These are phyloP conservation scores for Pyrrhosoma nymphula DNA, from an alignment of 2,888 invertebrate species.

Conservation along the genomic window DNA sequence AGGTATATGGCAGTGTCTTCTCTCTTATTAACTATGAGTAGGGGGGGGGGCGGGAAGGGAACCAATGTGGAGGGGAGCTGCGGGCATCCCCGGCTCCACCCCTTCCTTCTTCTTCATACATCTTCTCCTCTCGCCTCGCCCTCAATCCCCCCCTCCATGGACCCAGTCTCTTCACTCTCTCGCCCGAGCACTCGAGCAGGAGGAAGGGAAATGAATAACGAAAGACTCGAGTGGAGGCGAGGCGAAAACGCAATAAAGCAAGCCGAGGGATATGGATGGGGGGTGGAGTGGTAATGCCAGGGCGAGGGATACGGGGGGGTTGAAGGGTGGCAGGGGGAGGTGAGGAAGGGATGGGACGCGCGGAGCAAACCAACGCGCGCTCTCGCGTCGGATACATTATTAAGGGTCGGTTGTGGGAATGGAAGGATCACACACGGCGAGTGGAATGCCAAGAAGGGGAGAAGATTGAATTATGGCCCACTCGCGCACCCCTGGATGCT, in stretches of 20 bases:
- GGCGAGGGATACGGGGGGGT: not conserved
- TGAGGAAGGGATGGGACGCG: not conserved
- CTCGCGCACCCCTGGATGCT: not conserved
- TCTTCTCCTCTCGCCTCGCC: too few relatives aligned
- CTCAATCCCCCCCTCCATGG: too few relatives aligned
- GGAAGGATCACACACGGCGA: not conserved
- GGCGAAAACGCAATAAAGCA: constrained; percentile 10
- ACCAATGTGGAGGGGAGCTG: not conserved
- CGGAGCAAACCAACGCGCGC: not conserved
- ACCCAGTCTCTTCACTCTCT: not conserved
- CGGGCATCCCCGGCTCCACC: not conserved
- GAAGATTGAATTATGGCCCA: not conserved
- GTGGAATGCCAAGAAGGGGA: not conserved
- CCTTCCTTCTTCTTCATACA: not conserved
- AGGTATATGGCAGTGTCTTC: not conserved
- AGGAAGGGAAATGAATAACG: constrained; percentile 26
- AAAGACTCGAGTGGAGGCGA: constrained; percentile 1
- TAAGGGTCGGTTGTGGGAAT: not conserved
- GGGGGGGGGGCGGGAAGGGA: not conserved
- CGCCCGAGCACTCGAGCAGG: not conserved
- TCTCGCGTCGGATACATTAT: not conserved
- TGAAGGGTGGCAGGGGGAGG: not conserved
- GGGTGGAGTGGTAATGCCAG: too few relatives aligned
- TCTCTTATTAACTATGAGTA: not conserved
- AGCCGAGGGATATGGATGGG: not conserved